Conservation (phyloP, 1,140 invertebrate species). For the Conus betulinus region DNA sequence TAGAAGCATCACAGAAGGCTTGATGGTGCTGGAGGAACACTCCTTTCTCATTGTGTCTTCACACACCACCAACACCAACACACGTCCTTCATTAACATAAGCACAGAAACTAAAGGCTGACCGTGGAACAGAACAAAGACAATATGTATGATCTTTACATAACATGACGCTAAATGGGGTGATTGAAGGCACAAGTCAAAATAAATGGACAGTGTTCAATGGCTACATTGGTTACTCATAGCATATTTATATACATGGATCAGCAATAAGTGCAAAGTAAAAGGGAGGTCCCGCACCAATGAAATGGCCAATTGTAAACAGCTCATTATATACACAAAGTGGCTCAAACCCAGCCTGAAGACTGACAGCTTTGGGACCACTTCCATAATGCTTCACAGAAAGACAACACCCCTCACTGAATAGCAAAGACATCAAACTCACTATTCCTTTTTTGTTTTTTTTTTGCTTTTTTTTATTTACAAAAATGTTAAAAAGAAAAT, state of each 20-base stretch:
- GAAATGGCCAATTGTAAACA: neutral
- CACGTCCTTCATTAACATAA: no score
- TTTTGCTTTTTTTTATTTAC: no score
- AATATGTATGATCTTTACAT: neutral
- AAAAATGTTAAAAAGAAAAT: no score
- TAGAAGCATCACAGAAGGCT: no score
- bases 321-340: neutral
- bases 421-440: no score
- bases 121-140: neutral
- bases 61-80: no score
- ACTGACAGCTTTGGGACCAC: neutral
- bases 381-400: no score
- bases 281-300: constrained; percentile 13
- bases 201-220: neutral
- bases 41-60: no score
- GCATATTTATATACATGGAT: neutral
- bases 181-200: neutral
- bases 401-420: no score
- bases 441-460: no score
- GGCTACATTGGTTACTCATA: neutral
- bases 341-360: neutral
- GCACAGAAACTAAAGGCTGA: neutral
- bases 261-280: neutral
- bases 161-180: neutral
- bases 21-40: no score